phyloP scores from a whole-genome alignment of 2,113 vertebrate species.

The Trichomycterus rosablanca region DNA sequence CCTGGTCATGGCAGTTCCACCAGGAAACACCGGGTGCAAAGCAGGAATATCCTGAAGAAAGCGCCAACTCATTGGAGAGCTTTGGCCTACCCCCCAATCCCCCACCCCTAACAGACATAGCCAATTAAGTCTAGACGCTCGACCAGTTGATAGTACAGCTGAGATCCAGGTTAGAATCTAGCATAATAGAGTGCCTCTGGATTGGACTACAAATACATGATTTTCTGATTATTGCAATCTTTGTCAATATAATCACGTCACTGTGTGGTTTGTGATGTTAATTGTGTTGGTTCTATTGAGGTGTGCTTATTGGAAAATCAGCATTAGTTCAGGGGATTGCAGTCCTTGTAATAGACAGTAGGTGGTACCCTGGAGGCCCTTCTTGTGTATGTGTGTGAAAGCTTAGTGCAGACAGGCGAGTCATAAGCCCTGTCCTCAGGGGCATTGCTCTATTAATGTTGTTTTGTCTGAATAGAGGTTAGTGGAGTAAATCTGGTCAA shows the following conservation, averaged over 20 bases:
- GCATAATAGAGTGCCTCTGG: too few relatives aligned
- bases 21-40: too few relatives aligned
- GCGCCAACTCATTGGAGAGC: too few relatives aligned
- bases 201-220: not conserved
- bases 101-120: too few relatives aligned
- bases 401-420: not conserved
- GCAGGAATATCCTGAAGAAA: too few relatives aligned
- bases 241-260: not conserved
- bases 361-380: slow-evolving; percentile 40
- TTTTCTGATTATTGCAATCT: too few relatives aligned
- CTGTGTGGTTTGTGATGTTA: not conserved
- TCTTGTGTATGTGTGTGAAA: slow-evolving; percentile 11
- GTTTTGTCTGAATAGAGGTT: not conserved
- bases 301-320: slow-evolving; percentile 16
- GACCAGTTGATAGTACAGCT: too few relatives aligned
- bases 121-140: too few relatives aligned
- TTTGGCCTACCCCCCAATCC: too few relatives aligned
- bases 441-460: slow-evolving; percentile 21
- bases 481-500: not conserved
- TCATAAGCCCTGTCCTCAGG: not conserved
- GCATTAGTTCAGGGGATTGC: slow-evolving; percentile 6
- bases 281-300: slow-evolving; percentile 1
- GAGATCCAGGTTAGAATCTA: too few relatives aligned
- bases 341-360: slow-evolving; percentile 38
- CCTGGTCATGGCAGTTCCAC: too few relatives aligned